These are phyloP conservation scores for Chloropsis hardwickii DNA, from an alignment of 2,113 vertebrate genomes.

Conservation along the genomic window DNA sequence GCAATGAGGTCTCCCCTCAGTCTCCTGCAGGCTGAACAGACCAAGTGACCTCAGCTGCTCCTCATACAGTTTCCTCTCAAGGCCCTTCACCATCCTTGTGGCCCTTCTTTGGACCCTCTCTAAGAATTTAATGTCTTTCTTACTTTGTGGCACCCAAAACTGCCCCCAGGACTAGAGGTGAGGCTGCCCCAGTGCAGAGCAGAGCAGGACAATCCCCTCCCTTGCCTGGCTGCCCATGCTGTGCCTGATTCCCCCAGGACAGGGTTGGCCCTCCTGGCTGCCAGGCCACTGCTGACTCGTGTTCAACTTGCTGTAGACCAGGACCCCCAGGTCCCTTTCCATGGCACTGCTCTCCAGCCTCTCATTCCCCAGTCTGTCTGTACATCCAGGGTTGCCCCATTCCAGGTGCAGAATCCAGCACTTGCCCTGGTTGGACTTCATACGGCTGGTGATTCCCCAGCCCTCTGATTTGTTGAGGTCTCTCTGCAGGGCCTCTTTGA, in stretches of 20 bases:
- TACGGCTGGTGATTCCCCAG: fast-evolving
- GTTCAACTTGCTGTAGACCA: fast-evolving
- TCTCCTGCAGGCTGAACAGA: neutral
- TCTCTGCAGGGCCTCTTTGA: neutral
- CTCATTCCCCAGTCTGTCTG: neutral
- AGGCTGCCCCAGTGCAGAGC: fast-evolving
- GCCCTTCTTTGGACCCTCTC: neutral
- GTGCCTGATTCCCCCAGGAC: neutral
- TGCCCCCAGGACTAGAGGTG: fast-evolving
- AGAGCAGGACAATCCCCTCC: fast-evolving
- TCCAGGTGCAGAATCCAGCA: fast-evolving
- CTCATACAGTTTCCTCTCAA: fast-evolving
- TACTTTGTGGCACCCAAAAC: neutral
- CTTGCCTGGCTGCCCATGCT: fast-evolving
- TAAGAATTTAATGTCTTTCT: neutral
- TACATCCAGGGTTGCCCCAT: neutral
- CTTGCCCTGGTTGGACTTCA: neutral
- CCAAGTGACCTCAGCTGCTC: neutral
- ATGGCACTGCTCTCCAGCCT: neutral
- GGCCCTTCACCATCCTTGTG: fast-evolving
- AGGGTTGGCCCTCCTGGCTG: neutral
- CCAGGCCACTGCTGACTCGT: neutral
- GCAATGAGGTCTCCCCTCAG: neutral
- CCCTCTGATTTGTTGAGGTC: fast-evolving
- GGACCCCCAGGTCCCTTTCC: neutral